These are phyloP conservation scores for Sebastes ruberrimus DNA, from an alignment of 2,797 vertebrate species.

Conservation along the genomic window DNA sequence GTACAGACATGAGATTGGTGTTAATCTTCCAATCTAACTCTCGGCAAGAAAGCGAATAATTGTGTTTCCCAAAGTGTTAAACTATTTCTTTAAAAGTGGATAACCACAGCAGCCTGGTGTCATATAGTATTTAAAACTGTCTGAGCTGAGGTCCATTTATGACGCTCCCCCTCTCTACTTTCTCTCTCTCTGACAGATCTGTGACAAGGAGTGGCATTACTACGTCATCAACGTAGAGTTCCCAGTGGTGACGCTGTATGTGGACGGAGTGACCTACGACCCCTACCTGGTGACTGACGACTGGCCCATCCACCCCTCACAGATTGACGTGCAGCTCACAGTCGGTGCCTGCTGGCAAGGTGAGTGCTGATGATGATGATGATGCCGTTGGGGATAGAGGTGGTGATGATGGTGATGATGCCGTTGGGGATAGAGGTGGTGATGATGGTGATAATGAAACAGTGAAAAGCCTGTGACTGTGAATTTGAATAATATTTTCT, in stretches of 20 bases:
- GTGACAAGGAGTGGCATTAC: conserved; percentile 99
- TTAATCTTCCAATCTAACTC: not conserved
- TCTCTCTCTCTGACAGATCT: conserved; percentile 86
- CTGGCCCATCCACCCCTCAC: conserved; percentile 97
- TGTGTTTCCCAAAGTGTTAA: not conserved
- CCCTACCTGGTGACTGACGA: conserved; percentile 98
- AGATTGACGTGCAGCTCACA: conserved; percentile 96
- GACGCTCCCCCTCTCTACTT: not conserved
- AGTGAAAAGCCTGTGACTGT: not conserved
- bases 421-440: not conserved
- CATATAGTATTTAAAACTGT: not conserved
- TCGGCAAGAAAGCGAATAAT: not conserved
- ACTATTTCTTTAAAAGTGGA: not conserved
- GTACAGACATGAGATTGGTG: no score
- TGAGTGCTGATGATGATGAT: conserved; percentile 50
- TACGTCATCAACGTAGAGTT: conserved; percentile 96
- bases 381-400: not conserved
- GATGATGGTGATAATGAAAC: not conserved
- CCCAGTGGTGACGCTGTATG: conserved; percentile 92
- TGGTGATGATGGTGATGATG: not conserved
- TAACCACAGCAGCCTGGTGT: not conserved
- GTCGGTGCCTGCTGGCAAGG: conserved; percentile 99
- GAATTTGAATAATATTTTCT: not conserved
- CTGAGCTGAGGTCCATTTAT: no score
- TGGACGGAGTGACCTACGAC: conserved; percentile 94